phyloP scores from a whole-genome alignment of 1,140 invertebrate genomes.

The Ruditapes philippinarum region DNA sequence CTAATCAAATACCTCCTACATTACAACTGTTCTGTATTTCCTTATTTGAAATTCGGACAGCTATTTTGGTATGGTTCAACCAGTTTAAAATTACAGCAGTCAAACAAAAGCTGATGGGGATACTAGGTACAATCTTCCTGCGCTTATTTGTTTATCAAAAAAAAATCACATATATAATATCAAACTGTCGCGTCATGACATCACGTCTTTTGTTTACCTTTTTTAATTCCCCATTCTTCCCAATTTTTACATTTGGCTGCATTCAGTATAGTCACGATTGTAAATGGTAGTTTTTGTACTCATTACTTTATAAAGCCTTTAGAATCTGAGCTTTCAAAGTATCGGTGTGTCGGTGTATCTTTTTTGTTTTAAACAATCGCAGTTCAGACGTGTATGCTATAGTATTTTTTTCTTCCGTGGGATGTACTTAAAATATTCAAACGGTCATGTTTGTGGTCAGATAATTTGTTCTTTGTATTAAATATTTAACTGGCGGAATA shows the following conservation, averaged over 20 bases:
- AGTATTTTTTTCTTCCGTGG: background rate
- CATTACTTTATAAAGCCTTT: background rate
- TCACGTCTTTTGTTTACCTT: background rate
- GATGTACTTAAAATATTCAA: background rate
- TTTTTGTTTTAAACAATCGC: slow-evolving; percentile 1
- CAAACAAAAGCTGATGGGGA: background rate
- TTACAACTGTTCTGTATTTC: no score
- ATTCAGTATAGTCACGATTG: background rate
- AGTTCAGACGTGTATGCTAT: background rate
- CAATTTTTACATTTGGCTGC: background rate
- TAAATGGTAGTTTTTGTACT: background rate
- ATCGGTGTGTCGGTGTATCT: background rate
- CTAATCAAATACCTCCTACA: no score
- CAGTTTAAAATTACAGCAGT: background rate
- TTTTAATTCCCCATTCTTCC: slow-evolving; percentile 13
- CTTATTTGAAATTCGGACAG: no score
- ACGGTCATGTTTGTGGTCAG: background rate
- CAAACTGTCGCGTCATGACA: slow-evolving; percentile 13
- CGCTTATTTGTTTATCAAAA: slow-evolving; percentile 7
- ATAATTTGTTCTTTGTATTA: no score
- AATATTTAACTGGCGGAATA: no score
- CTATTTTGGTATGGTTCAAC: no score
- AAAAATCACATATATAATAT: background rate
- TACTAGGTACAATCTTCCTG: background rate
- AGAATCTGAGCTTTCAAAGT: background rate